Evolutionary conservation across 2,113 vertebrate species (phyloP).

Genomic region (Carollia perspicillata): DNA sequence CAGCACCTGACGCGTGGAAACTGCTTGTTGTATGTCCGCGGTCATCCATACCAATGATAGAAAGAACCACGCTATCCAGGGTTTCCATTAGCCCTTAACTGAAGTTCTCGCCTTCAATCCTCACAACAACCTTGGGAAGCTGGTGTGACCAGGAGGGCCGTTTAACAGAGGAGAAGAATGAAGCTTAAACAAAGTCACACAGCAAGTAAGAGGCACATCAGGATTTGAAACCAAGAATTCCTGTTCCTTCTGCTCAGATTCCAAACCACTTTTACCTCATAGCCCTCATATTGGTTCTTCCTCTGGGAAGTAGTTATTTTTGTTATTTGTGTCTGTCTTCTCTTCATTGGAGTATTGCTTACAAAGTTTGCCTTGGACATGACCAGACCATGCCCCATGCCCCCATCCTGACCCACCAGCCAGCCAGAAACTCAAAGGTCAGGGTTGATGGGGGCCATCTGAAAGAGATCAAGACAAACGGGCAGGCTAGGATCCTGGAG

Average conservation of each 20-base stretch:
- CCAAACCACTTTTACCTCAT: neutral
- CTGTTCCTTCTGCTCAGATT: neutral
- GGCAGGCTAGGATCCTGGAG: neutral
- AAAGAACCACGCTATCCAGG: neutral
- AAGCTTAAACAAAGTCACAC: neutral
- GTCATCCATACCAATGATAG: rapidly evolving
- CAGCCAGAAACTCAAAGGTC: neutral
- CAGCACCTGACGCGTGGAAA: rapidly evolving
- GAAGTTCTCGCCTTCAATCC: neutral
- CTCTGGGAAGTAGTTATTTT: neutral
- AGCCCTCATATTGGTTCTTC: neutral
- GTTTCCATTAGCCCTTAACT: neutral
- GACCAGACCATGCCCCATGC: neutral
- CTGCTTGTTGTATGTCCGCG: neutral
- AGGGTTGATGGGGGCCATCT: too few relatives aligned
- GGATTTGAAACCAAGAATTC: neutral
- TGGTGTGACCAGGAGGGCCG: neutral
- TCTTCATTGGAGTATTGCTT: neutral
- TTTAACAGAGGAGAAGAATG: neutral
- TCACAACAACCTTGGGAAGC: neutral
- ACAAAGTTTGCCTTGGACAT: neutral
- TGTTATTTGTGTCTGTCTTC: neutral
- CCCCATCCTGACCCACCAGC: neutral
- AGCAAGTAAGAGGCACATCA: neutral
- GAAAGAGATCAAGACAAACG: neutral